phyloP scores from a whole-genome alignment of 2,113 vertebrate genomes.

The Melozone crissalis region DNA sequence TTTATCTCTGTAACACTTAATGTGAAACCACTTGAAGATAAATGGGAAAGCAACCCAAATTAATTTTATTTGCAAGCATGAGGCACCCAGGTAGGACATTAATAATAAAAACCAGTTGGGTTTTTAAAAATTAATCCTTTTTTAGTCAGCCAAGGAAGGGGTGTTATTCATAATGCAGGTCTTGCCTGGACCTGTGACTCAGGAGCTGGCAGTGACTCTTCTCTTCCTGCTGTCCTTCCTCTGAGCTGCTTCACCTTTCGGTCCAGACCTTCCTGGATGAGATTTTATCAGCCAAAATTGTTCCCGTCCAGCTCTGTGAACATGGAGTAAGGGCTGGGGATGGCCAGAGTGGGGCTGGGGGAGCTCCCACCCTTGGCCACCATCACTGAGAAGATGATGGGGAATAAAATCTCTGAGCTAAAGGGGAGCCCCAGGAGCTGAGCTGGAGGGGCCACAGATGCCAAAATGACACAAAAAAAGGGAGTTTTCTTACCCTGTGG shows the following conservation, averaged over 20 bases:
- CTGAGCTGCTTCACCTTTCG: not conserved
- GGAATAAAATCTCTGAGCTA: not conserved
- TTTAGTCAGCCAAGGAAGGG: not conserved
- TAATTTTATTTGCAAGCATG: not conserved
- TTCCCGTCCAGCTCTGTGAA: not conserved
- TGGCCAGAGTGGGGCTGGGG: not conserved
- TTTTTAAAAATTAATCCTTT: not conserved
- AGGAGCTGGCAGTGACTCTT: not conserved
- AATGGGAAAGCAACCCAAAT: not conserved
- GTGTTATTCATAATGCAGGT: not conserved
- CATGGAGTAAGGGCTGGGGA: not conserved
- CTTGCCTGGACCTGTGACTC: not conserved
- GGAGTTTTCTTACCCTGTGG: not conserved
- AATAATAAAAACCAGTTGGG: not conserved
- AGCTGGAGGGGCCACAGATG: not conserved
- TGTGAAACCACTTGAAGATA: not conserved
- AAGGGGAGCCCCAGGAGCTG: not conserved
- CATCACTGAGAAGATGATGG: not conserved
- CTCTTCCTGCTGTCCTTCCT: not conserved
- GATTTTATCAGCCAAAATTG: not conserved
- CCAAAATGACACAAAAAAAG: not conserved
- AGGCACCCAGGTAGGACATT: not conserved
- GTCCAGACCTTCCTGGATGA: not conserved
- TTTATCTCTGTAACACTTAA: not conserved
- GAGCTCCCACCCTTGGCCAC: not conserved